Evolutionary conservation across 2,113 vertebrate genomes (phyloP).

Genomic region (Astur gentilis): DNA sequence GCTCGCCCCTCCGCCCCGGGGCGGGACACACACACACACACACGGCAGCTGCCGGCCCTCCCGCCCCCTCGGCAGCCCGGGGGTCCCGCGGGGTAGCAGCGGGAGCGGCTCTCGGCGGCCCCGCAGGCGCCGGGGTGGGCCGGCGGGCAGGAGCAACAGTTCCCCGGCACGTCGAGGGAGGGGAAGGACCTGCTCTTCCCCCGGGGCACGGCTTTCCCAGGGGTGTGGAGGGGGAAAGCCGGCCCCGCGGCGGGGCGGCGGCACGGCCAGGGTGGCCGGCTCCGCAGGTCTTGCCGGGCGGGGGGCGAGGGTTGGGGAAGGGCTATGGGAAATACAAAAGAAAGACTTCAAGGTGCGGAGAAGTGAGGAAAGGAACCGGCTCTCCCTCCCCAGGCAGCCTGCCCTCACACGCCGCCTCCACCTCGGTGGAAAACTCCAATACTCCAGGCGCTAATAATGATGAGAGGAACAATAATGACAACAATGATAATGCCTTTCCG

Average conservation of each 20-base stretch:
- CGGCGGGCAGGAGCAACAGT: slow-evolving; percentile 5
- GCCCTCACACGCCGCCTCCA: not conserved
- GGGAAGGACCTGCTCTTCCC: not conserved
- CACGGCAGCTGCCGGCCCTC: not conserved
- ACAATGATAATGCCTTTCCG: not conserved
- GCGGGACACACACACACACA: no score
- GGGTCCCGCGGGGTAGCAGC: not conserved
- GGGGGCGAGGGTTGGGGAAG: not conserved
- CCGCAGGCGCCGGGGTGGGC: not conserved
- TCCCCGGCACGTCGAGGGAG: not conserved
- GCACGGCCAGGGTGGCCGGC: not conserved
- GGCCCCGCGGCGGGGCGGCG: not conserved
- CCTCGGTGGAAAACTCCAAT: not conserved
- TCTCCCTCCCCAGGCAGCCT: not conserved
- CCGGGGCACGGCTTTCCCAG: not conserved
- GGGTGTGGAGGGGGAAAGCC: no score
- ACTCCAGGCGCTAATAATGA: not conserved
- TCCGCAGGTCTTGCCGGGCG: not conserved
- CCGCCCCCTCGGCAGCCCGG: not conserved
- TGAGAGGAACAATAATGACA: not conserved
- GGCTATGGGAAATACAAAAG: not conserved
- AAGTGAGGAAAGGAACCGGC: not conserved
- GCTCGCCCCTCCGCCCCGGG: not conserved
- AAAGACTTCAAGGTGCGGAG: not conserved
- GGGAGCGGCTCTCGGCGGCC: not conserved